Base-by-base conservation (phyloP, 2,888 invertebrate genomes). In the Lochmaea crataegi region DNA sequence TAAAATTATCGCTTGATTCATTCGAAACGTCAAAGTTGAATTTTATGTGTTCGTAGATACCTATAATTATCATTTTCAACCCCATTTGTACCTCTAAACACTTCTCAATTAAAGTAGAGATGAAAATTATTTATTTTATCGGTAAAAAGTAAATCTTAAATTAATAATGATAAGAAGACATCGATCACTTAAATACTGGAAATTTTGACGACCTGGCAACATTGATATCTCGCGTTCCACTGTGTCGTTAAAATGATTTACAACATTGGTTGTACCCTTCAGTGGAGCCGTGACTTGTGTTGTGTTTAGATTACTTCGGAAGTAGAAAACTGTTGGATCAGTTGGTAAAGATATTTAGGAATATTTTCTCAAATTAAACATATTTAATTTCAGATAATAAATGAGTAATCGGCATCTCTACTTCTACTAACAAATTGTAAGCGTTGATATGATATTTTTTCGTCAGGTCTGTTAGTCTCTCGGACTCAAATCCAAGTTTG, bases 401-500 rank as follows among this genome's bases (percentile, higher is more conserved):
- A 38, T 38, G 5, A 9, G 7, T 38, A 38, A 45, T 45, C 14
- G 11, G 22, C 56, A 56, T 56, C 14, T 58, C 58, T 58, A n/a
- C 22, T 26, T 58, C 10, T 11, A 10, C 26, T 26, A 6, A n/a
- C 5, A 48, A 48, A n/a, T 14, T n/a, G 48, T 14, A 11, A 12
- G 1, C 22, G 22, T 18, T 60, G 5, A 38, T 9, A 7, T 38
- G 5, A 38, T 14, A 14, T 45, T 45, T 42, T 63, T 63, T 63
- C 7, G 1, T 41, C 42, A 91, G 91, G 56, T 92, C 93, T 32
- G 92, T 92, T 78, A 92, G 92, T 57, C 91, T 71, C 41, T 90
- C 91, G 77, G 93, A 93, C 83, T 92, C 92, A 26, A 93, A 93
- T 84, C 92, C 92, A 72, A 93, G 92, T 79, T 86, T 90, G 76